These are phyloP conservation scores for Varecia variegata DNA, from an alignment of 2,797 vertebrate genomes.

Conservation along the genomic window DNA sequence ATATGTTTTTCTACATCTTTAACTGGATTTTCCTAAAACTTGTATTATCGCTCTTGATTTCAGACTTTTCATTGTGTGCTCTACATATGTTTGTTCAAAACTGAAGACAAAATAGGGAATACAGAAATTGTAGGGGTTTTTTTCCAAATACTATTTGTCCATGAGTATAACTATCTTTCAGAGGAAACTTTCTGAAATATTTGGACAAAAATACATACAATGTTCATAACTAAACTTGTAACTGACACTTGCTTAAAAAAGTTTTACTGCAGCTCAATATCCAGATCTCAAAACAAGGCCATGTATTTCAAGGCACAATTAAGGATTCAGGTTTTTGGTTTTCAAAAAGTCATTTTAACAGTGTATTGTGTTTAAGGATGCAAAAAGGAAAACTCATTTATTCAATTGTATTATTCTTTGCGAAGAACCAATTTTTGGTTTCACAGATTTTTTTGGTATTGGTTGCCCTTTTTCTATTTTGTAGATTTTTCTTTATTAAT, in stretches of 20 bases:
- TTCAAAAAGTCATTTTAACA: constrained; percentile 25
- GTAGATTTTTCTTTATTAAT: neutral
- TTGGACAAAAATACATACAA: neutral
- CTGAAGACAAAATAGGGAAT: constrained; percentile 28
- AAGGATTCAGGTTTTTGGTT: neutral
- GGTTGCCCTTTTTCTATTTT: neutral
- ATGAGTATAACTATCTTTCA: neutral
- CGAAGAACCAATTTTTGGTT: neutral
- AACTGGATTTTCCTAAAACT: constrained; percentile 61
- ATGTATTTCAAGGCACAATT: neutral
- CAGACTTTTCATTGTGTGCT: neutral
- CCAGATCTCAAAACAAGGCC: neutral
- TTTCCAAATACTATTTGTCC: neutral
- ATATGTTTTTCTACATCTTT: constrained; percentile 57
- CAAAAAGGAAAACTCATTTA: constrained; percentile 16
- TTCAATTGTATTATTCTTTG: neutral
- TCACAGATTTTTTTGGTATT: neutral
- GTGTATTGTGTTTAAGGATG: neutral
- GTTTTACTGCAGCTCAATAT: neutral
- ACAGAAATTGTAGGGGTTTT: neutral
- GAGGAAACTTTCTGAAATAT: constrained; percentile 34
- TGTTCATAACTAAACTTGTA: neutral
- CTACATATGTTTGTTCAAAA: constrained; percentile 23
- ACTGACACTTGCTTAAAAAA: neutral
- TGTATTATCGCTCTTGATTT: neutral